phyloP scores from a whole-genome alignment of 2,113 vertebrate species.

The Amphilophus citrinellus region DNA sequence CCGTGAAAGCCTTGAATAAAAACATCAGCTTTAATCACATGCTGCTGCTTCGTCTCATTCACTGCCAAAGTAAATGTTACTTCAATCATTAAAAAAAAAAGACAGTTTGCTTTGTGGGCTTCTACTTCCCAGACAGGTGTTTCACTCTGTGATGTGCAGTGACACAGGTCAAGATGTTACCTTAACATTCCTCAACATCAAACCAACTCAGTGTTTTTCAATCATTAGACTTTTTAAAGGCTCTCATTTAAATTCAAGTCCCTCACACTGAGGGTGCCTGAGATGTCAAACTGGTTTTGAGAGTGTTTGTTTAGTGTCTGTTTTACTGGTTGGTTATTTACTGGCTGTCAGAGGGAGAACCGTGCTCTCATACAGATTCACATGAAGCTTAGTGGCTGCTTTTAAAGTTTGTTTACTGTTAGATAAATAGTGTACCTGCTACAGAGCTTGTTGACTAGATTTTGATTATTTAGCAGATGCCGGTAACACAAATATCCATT shows the following conservation, averaged over 20 bases:
- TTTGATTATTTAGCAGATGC: slow-evolving; percentile 34
- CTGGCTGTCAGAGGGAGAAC: slow-evolving; percentile 55
- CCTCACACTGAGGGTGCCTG: slow-evolving; percentile 47
- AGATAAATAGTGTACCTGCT: slow-evolving; percentile 26
- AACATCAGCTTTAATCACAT: slow-evolving; percentile 90
- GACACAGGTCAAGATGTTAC: slow-evolving; percentile 70
- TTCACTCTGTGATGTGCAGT: slow-evolving; percentile 61
- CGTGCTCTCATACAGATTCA: slow-evolving; percentile 28
- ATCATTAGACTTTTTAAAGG: slow-evolving; percentile 58
- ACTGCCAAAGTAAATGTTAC: slow-evolving; percentile 94
- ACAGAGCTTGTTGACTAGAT: slow-evolving; percentile 3
- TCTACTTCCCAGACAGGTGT: slow-evolving; percentile 81
- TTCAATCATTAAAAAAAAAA: slow-evolving; percentile 57
- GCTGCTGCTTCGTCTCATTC: slow-evolving; percentile 89
- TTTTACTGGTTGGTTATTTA: slow-evolving; percentile 68
- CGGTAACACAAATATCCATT: slow-evolving; percentile 7
- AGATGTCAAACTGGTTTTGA: slow-evolving; percentile 57
- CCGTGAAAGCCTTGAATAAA: slow-evolving; percentile 91
- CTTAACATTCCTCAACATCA: slow-evolving; percentile 80
- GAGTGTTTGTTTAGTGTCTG: slow-evolving; percentile 67
- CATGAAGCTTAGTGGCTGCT: slow-evolving; percentile 1
- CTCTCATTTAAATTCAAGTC: slow-evolving; percentile 66
- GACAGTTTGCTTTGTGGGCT: slow-evolving; percentile 72
- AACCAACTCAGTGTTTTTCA: slow-evolving; percentile 75
- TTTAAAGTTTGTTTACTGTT: slow-evolving; percentile 47